Conservation (phyloP, 2,113 vertebrate species). For the Bothrops jararaca region DNA sequence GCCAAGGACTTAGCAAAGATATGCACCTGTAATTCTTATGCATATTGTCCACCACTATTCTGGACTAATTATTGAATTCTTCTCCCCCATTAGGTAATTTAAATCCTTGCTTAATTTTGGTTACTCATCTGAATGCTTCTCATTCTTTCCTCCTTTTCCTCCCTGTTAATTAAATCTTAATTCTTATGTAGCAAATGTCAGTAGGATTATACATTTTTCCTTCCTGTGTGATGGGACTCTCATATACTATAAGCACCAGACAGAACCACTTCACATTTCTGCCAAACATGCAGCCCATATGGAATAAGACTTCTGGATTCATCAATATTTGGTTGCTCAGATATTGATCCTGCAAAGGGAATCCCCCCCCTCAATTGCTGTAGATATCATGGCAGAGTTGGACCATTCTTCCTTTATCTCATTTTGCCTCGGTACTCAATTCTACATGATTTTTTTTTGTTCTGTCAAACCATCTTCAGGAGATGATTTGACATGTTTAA, state of each 20-base stretch:
- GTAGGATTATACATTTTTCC: background rate
- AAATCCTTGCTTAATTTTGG: background rate
- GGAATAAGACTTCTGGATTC: background rate
- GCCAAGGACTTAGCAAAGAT: background rate
- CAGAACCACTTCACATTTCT: background rate
- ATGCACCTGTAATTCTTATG: background rate
- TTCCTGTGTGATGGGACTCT: background rate
- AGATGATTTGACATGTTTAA: background rate
- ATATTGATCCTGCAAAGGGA: background rate
- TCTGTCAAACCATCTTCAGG: background rate
- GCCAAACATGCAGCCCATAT: background rate
- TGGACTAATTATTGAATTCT: background rate
- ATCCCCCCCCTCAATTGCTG: background rate
- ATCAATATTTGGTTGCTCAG: background rate
- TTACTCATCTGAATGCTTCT: background rate
- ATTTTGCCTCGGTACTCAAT: background rate
- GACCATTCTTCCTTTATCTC: background rate
- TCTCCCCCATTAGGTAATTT: background rate
- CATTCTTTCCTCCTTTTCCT: background rate
- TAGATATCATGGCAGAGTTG: background rate
- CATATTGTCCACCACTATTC: background rate
- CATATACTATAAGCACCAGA: background rate
- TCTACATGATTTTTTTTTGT: background rate
- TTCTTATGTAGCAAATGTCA: background rate
- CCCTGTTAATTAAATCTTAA: background rate